Conservation (phyloP, 2,888 invertebrate species). For the Epinotia brunnichana region DNA sequence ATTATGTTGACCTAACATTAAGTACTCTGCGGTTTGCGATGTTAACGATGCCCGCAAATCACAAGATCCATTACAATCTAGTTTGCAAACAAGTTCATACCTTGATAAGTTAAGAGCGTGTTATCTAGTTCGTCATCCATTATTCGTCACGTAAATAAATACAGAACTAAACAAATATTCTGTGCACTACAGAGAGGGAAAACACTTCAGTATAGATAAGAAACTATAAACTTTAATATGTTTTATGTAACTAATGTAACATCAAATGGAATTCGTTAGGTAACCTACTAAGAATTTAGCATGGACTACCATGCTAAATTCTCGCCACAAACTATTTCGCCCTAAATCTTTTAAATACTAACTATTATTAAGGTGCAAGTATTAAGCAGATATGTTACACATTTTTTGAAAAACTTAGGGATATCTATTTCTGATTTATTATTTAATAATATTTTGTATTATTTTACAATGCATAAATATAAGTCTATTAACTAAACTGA, state of each 20-base stretch:
- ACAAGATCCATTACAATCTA: constrained; percentile 37
- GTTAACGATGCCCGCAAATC: constrained; percentile 37
- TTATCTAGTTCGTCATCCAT: constrained; percentile 27
- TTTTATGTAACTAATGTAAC: not conserved
- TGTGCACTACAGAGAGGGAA: constrained; percentile 2
- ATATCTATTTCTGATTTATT: no score
- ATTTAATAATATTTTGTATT: no score
- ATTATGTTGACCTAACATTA: constrained; percentile 35
- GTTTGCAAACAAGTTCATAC: constrained; percentile 35
- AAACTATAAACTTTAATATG: not conserved
- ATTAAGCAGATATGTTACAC: no score
- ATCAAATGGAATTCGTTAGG: no score
- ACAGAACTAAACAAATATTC: constrained; percentile 22
- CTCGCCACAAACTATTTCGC: not conserved
- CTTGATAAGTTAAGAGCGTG: constrained; percentile 34
- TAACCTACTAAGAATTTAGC: no score
- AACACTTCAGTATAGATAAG: not conserved
- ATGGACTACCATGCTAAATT: not conserved
- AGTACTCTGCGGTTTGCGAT: constrained; percentile 26
- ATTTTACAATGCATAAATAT: no score
- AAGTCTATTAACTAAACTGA: no score
- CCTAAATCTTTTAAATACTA: no score
- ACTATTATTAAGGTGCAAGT: no score
- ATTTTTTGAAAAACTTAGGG: no score
- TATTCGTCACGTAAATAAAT: constrained; percentile 21